Evolutionary conservation across 2,113 vertebrate genomes (phyloP).

Genomic region (Pica pica): DNA sequence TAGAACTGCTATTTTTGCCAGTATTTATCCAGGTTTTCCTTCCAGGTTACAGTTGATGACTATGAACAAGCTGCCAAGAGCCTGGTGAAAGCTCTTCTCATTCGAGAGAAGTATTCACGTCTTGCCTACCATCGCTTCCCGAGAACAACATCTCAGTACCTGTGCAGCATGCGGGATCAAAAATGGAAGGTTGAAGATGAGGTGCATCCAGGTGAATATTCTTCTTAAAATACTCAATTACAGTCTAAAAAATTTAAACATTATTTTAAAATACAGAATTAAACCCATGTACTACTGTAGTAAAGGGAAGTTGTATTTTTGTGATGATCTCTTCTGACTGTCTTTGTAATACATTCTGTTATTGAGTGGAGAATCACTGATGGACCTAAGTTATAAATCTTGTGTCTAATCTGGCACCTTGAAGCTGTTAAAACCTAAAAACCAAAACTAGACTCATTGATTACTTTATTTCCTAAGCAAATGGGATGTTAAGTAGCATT

Average conservation of each 20-base stretch:
- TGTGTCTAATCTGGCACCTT: neutral
- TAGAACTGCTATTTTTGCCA: neutral
- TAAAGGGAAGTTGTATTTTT: neutral
- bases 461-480: neutral
- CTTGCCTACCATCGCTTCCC: constrained; percentile 93
- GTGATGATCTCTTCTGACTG: neutral
- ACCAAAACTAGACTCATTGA: neutral
- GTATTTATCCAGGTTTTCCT: neutral
- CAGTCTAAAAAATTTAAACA: neutral
- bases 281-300: neutral
- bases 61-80: constrained; percentile 90
- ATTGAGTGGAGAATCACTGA: neutral
- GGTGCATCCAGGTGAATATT: constrained; percentile 79
- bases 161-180: constrained; percentile 72
- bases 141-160: constrained; percentile 80
- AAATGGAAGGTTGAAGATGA: constrained; percentile 84
- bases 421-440: neutral
- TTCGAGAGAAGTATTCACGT: constrained; percentile 91
- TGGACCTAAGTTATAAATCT: neutral
- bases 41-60: constrained; percentile 93
- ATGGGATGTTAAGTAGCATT: neutral
- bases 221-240: neutral
- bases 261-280: neutral
- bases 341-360: neutral
- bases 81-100: constrained; percentile 86